Base-by-base conservation (phyloP, 2,113 vertebrate genomes). In the Fukomys damarensis region DNA sequence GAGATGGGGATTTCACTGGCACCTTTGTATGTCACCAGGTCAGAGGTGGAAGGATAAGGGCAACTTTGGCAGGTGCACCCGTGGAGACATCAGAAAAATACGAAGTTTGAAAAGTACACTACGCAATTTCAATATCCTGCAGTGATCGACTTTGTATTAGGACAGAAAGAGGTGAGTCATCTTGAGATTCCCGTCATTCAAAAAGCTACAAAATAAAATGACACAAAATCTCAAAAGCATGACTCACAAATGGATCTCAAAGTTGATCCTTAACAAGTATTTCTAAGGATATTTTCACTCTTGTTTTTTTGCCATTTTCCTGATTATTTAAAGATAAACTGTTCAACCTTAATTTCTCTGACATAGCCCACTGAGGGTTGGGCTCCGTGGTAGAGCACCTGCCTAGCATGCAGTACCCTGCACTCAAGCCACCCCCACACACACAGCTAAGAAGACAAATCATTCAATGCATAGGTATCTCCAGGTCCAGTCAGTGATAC, bases 301-400 rank as follows among this genome's bases (percentile, higher is more conserved):
- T 68, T n/a, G n/a, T n/a, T n/a, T 68, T 76, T 58, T 52, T 9
- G 12, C 20, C 83, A 20, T 63, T 54, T 82, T 58, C 17, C 49
- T 90, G n/a, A n/a, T 82, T 88, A 72, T n/a, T 93, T 76, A 72
- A 63, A 96, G 66, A 22, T 86, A 93, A 89, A 74, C 30, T 74
- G 26, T 66, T 74, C 32, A 32, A 38, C 80, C 20, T 1, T 74
- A 65, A 59, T 83, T 89, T 76, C 76, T 91, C 63, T 86, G 82
- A 89, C 81, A 20, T 22, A 77, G 6, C 38, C 72, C 54, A 52
- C 24, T 24, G 24, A 52, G 35, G 2, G 5, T 10, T 43, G 19
- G 65, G 70, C 32, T 28, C 20, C 7, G 17, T 46, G 28, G 28
- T 77, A 49, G 26, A 52, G 43, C 30, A 32, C 32, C 46, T 77